These are phyloP conservation scores for Zaprionus tsacasi DNA, from an alignment of 1,140 invertebrate genomes.

Conservation along the genomic window DNA sequence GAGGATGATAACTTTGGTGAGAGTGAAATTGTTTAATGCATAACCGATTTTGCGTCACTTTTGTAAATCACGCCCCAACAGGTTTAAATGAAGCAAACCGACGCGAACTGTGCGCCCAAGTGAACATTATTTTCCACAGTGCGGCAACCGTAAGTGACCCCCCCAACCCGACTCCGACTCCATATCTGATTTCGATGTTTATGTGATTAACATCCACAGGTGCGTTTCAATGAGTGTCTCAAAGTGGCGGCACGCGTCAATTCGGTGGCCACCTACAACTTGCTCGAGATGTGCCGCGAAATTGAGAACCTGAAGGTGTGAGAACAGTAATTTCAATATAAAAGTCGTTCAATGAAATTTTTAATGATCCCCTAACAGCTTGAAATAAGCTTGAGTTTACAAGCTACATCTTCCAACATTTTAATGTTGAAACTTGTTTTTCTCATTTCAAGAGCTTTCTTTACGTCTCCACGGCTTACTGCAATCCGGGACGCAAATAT, in stretches of 20 bases:
- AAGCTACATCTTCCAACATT: neutral
- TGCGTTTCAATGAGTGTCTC: constrained; percentile 91
- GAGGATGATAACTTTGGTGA: constrained; percentile 77
- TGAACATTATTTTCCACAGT: constrained; percentile 92
- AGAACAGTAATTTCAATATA: too few relatives aligned
- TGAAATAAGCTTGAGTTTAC: too few relatives aligned
- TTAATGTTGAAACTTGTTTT: neutral
- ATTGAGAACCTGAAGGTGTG: constrained; percentile 89
- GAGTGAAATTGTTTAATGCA: constrained; percentile 31
- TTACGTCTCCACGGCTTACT: constrained; percentile 95
- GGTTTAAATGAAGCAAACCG: constrained; percentile 87
- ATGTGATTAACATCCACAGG: constrained; percentile 36
- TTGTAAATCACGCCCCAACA: constrained; percentile 73
- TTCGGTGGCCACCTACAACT: constrained; percentile 86
- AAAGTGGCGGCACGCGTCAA: constrained; percentile 87
- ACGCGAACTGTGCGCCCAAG: constrained; percentile 85
- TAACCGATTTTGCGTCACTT: constrained; percentile 18
- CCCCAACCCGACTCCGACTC: neutral
- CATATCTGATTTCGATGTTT: neutral
- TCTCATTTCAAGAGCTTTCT: constrained; percentile 88
- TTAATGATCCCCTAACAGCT: neutral
- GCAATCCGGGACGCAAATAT: constrained; percentile 89
- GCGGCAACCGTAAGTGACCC: constrained; percentile 90
- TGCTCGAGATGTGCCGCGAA: constrained; percentile 86
- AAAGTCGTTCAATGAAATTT: neutral